Base-by-base conservation (phyloP, 2,797 vertebrate species). In the Lepilemur septentrionalis region DNA sequence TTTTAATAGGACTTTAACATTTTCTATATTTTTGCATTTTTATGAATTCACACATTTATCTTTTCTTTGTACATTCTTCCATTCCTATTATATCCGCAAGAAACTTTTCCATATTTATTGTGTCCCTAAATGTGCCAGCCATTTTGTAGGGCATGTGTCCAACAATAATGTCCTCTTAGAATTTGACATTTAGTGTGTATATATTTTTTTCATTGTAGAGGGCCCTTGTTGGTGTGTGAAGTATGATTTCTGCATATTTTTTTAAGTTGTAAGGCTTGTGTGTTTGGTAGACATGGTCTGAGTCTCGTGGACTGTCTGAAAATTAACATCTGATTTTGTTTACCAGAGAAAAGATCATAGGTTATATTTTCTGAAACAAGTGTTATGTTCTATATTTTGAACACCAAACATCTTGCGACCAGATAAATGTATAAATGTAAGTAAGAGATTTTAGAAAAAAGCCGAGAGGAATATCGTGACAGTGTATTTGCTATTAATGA, bases 401-500 rank as follows among this genome's bases (percentile, higher is more conserved):
- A 55, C 18, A 83, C 17, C 41, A 78, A 43, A 41, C 32, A 80
- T 70, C 22, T 41, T 79, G 61, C 57, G 59, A 88, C 22, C 17
- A 76, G 75, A 52, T 88, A 61, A 69, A 96, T 1, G 18, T 67
- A 52, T 88, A 61, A 69, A 96, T 1, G 18, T 67, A 89, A 93
- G 46, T 93, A 55, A 85, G 76, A 89, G 46, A 63, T 84, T 89
- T 85, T 90, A 18, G 63, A 87, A 30, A 85, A 79, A 73, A 90
- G 25, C 23, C 38, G 41, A 80, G 67, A 92, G 61, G 63, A 75
- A 70, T 91, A 46, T 57, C 52, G 13, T 96, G 94, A 91, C 92
- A 97, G 94, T 86, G 97, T 97, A 97, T 96, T 98, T 98, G 70
- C 91, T 98, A 97, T 97, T 98, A 98, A 98, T 98, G 97, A 98